Conservation (phyloP, 2,888 invertebrate species). For the Amiota mariae region DNA sequence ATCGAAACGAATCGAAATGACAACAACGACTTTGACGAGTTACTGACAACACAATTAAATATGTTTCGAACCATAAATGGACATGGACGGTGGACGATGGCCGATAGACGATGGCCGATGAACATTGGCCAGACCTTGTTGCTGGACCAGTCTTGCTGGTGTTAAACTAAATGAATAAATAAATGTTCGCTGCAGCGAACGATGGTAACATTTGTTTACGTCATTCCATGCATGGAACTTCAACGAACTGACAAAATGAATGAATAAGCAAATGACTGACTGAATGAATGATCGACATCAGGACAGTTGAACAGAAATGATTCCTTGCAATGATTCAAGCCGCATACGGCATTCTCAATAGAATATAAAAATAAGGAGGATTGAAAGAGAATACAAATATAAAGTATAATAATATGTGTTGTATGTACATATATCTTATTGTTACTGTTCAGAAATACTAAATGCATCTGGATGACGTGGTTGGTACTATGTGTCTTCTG, state of each 20-base stretch:
- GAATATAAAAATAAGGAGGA: no score
- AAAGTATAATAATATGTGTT: no score
- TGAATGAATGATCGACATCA: not conserved
- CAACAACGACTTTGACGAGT: conserved; percentile 39
- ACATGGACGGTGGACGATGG: not conserved
- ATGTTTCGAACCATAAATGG: conserved; percentile 45
- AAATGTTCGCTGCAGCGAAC: not conserved
- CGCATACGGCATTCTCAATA: not conserved
- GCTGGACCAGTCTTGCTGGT: no score
- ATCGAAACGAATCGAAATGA: not conserved
- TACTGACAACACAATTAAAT: conserved; percentile 50
- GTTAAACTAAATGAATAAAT: not conserved
- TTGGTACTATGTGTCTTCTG: no score
- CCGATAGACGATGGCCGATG: conserved; percentile 1
- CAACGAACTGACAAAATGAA: not conserved
- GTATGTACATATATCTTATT: no score
- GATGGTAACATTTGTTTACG: not conserved
- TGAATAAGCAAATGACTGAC: conserved; percentile 1
- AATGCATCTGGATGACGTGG: no score
- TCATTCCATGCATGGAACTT: not conserved
- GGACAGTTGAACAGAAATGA: not conserved
- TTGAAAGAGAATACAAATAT: no score
- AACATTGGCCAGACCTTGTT: not conserved
- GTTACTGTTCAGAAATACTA: no score
- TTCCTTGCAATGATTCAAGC: not conserved